phyloP scores from a whole-genome alignment of 23 tunicate genomes.

The Ciona savignyi region DNA sequence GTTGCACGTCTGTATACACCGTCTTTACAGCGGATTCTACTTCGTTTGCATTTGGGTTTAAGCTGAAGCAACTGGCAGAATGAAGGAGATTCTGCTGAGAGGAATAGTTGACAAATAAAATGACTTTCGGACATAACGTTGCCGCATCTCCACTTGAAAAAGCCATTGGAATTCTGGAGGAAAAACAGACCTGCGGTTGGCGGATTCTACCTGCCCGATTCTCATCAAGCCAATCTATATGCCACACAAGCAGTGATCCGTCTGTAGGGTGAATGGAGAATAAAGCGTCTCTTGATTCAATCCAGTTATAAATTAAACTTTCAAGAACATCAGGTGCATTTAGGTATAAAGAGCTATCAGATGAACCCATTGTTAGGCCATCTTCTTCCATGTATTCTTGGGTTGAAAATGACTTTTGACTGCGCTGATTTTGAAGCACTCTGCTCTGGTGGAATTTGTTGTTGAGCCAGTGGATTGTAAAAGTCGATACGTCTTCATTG shows the following conservation, averaged over 20 bases:
- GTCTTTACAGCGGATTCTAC: conserved; percentile 3
- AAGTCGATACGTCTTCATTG: conserved; percentile 23
- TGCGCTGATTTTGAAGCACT: background rate
- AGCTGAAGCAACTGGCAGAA: conserved; percentile 56
- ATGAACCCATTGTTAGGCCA: background rate
- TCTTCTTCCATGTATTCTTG: background rate
- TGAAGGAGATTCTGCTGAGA: conserved; percentile 57
- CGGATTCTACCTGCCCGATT: conserved; percentile 46
- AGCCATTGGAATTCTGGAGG: conserved; percentile 90
- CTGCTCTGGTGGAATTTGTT: conserved; percentile 58
- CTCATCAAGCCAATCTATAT: conserved; percentile 78
- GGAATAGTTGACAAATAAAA: conserved; percentile 67
- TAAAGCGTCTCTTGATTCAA: conserved; percentile 69
- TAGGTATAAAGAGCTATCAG: background rate
- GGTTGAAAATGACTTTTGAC: background rate
- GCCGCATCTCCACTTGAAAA: conserved; percentile 86
- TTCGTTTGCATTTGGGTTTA: background rate
- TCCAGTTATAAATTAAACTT: conserved; percentile 26
- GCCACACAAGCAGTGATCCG: conserved; percentile 90
- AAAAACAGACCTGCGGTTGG: conserved; percentile 91
- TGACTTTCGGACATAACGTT: conserved; percentile 52
- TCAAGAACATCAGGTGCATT: background rate
- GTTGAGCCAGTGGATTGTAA: conserved; percentile 93
- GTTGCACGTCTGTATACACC: conserved; percentile 37
- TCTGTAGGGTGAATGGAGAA: conserved; percentile 91